These are phyloP conservation scores for Colletes gigas DNA, from an alignment of 1,140 invertebrate species.

Conservation along the genomic window DNA sequence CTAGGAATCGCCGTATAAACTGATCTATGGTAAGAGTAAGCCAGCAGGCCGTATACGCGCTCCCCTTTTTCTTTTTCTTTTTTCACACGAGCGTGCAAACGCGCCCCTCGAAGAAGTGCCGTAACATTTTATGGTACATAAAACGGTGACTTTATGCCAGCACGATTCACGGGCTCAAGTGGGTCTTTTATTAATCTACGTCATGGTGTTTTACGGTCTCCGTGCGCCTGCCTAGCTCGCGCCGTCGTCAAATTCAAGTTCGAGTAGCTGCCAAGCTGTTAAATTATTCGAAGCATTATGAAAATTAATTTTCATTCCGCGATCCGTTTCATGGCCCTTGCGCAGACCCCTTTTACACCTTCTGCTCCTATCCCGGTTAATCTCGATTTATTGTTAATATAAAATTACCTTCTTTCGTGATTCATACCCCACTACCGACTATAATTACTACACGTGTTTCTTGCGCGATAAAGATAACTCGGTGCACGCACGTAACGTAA, in stretches of 20 bases:
- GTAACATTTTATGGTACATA: conserved; percentile 68
- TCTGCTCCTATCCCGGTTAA: neutral
- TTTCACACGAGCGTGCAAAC: conserved; percentile 38
- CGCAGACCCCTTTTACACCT: neutral
- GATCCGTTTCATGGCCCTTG: neutral
- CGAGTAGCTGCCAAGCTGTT: neutral
- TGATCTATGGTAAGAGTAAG: neutral
- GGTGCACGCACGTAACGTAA: too few relatives aligned
- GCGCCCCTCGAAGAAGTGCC: conserved; percentile 36
- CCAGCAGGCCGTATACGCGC: neutral
- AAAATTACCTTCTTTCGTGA: neutral
- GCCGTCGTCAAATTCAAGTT: conserved; percentile 31
- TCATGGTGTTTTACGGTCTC: conserved; percentile 72
- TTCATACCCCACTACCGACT: neutral
- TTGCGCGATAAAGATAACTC: too few relatives aligned
- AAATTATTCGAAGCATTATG: conserved; percentile 1
- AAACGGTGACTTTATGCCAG: conserved; percentile 70
- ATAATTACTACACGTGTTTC: too few relatives aligned
- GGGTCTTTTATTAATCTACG: conserved; percentile 68
- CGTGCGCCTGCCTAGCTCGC: conserved; percentile 38
- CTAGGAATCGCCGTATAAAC: neutral
- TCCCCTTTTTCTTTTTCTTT: conserved; percentile 2
- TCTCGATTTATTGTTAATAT: neutral
- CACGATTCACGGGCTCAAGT: conserved; percentile 44
- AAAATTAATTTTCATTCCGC: conserved; percentile 31